These are phyloP conservation scores for Napeogenes sylphis DNA, from an alignment of 2,888 invertebrate species.

Conservation along the genomic window DNA sequence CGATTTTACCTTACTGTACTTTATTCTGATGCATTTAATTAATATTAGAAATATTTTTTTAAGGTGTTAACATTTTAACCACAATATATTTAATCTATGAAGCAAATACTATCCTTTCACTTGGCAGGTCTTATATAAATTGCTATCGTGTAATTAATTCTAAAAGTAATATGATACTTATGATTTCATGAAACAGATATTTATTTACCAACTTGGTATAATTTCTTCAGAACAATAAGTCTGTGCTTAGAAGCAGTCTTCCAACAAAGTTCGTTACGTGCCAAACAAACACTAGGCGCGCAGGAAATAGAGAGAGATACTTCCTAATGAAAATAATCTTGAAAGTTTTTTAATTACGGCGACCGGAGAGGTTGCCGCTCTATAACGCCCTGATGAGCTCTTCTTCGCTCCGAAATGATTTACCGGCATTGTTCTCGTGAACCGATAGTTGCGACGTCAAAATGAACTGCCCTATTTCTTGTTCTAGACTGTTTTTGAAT, in stretches of 20 bases:
- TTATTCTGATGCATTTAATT: too few relatives aligned
- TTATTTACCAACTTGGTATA: constrained; percentile 17
- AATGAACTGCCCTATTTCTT: constrained; percentile 14
- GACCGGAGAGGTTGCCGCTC: constrained; percentile 20
- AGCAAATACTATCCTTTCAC: too few relatives aligned
- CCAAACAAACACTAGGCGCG: constrained; percentile 33
- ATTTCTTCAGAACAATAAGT: constrained; percentile 29
- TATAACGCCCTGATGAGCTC: constrained; percentile 19
- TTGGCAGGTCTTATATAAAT: too few relatives aligned
- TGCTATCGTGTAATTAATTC: not conserved
- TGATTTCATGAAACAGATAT: not conserved
- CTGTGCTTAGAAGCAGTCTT: constrained; percentile 13
- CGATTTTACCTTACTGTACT: too few relatives aligned
- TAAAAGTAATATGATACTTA: not conserved
- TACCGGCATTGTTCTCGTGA: constrained; percentile 23
- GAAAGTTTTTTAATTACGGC: constrained; percentile 40
- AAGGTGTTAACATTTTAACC: too few relatives aligned
- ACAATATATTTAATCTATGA: too few relatives aligned
- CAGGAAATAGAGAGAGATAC: constrained; percentile 30
- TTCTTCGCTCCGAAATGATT: constrained; percentile 26
- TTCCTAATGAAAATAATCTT: constrained; percentile 35
- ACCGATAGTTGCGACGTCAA: constrained; percentile 15
- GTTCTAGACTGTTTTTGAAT: not conserved
- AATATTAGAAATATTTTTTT: too few relatives aligned
- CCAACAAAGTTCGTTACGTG: constrained; percentile 32